Percentiles rank a stretch among this genome's conserved stretches.
phyloP scores from a whole-genome alignment of 92 coral and sea anemone genomes.

The Epizoanthus stellaris region DNA sequence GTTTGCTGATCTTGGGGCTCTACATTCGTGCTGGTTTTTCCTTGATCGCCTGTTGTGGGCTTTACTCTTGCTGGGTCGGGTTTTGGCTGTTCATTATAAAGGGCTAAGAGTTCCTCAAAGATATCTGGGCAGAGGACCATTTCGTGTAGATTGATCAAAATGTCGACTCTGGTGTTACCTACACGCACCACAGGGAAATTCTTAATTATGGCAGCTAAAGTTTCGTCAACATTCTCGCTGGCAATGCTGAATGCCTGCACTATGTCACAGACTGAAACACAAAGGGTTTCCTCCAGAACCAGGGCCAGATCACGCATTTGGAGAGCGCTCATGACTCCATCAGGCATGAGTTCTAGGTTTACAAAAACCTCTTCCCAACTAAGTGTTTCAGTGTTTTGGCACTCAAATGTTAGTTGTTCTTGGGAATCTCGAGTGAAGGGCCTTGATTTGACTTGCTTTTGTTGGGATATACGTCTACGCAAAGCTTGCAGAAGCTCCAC shows the following conservation, averaged over 20 bases:
- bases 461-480: slow-evolving; percentile 17
- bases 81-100: background rate
- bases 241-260: slow-evolving; percentile 20
- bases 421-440: slow-evolving; percentile 6
- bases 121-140: slow-evolving; percentile 9
- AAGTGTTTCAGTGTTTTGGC: slow-evolving; percentile 8
- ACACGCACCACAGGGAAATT: slow-evolving; percentile 33
- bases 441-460: slow-evolving; percentile 31
- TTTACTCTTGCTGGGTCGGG: too few species aligned
- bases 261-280: slow-evolving; percentile 23
- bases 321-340: background rate
- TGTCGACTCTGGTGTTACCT: slow-evolving; percentile 14
- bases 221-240: slow-evolving; percentile 22
- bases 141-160: slow-evolving; percentile 33
- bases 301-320: slow-evolving; percentile 5
- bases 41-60: too few species aligned
- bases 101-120: background rate
- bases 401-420: slow-evolving; percentile 23
- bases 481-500: slow-evolving; percentile 20
- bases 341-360: slow-evolving; percentile 36
- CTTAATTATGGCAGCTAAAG: slow-evolving; percentile 21
- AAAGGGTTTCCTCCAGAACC: slow-evolving; percentile 12
- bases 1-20: background rate
- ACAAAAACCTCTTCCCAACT: slow-evolving; percentile 30
- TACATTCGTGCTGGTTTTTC: background rate